phyloP scores from a whole-genome alignment of 2,113 vertebrate species.

The Odontophorus gujanensis region DNA sequence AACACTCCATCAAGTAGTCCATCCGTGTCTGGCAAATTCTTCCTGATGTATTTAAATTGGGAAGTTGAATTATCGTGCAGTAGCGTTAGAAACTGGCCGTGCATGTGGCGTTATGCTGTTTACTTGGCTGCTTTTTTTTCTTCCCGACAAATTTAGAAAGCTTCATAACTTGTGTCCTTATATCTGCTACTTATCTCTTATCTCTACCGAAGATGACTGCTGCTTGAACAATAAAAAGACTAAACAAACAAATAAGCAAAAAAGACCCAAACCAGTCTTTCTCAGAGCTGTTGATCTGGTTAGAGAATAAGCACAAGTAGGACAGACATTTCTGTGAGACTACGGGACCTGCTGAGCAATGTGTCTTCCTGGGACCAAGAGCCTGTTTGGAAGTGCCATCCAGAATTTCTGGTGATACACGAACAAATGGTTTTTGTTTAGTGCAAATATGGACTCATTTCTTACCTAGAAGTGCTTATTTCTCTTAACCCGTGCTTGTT shows the following conservation, averaged over 20 bases:
- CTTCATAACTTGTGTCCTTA: not conserved
- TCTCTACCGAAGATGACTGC: not conserved
- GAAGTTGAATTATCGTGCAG: not conserved
- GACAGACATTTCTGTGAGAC: not conserved
- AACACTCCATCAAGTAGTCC: not conserved
- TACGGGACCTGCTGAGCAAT: not conserved
- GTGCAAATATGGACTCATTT: not conserved
- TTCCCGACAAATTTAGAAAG: not conserved
- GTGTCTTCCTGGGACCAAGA: not conserved
- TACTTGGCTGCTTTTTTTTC: not conserved
- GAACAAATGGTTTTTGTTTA: not conserved
- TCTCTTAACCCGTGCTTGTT: not conserved
- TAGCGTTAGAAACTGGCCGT: not conserved
- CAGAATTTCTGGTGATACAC: not conserved
- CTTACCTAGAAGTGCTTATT: not conserved
- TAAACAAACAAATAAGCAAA: no score
- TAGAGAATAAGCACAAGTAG: not conserved
- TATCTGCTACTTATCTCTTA: not conserved
- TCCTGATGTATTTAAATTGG: not conserved
- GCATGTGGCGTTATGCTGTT: not conserved
- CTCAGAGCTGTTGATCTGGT: not conserved
- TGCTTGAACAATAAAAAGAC: not conserved
- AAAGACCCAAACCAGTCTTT: not conserved
- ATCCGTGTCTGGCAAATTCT: not conserved
- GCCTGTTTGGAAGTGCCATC: not conserved